Conservation (phyloP, 2,113 vertebrate species). For the Piprites chloris region DNA sequence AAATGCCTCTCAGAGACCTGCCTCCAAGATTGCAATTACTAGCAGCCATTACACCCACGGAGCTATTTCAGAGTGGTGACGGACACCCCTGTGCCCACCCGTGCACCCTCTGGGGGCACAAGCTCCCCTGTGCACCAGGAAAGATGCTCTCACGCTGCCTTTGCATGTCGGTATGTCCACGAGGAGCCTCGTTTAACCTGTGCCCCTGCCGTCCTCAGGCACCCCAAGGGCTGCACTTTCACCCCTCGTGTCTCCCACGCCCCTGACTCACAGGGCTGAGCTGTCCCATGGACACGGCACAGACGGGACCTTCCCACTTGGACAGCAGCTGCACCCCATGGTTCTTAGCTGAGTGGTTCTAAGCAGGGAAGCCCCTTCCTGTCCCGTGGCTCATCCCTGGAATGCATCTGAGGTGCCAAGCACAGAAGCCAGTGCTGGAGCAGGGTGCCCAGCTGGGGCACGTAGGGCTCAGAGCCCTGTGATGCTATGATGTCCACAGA, state of each 20-base stretch:
- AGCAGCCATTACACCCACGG: conserved; percentile 29
- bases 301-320: not conserved
- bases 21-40: conserved; percentile 10
- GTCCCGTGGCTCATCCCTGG: not conserved
- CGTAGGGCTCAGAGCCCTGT: not conserved
- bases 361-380: not conserved
- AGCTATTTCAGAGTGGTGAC: not conserved
- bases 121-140: accelerated
- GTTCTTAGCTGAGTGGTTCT: not conserved
- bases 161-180: accelerated
- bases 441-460: not conserved
- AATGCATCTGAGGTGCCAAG: not conserved
- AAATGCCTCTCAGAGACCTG: not conserved
- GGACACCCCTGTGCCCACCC: not conserved
- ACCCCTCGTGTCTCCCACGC: not conserved
- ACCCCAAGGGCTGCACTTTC: not conserved
- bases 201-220: not conserved
- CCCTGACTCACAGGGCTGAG: conserved; percentile 32
- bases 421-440: not conserved
- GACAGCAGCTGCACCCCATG: not conserved
- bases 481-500: not conserved
- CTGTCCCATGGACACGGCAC: not conserved
- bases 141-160: not conserved
- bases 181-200: not conserved
- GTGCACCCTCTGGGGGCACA: not conserved